Percentiles rank a stretch among this genome's conserved stretches.
Conservation (phyloP, 92 coral and sea anemone species). For the Palythoa grandis region DNA sequence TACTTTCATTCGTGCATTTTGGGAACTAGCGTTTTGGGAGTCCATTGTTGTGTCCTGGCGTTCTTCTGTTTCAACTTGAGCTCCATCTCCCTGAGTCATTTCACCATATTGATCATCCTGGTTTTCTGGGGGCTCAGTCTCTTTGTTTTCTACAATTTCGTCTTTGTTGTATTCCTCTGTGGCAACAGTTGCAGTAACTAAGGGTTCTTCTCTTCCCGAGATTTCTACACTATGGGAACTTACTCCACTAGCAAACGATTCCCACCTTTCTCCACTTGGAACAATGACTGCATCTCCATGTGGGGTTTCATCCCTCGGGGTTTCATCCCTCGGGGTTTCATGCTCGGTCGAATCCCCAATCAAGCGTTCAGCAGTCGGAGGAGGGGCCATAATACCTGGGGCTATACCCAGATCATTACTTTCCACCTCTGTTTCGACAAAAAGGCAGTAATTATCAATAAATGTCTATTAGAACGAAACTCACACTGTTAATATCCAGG, state of each 20-base stretch:
- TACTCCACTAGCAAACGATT: slow-evolving; percentile 23
- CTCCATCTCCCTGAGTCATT: not conserved
- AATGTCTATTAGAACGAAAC: no score
- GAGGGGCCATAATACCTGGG: slow-evolving; percentile 74
- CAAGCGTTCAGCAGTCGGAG: slow-evolving; percentile 63
- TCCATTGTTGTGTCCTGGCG: slow-evolving; percentile 3
- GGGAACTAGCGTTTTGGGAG: not conserved
- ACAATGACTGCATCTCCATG: slow-evolving; percentile 32
- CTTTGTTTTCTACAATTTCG: slow-evolving; percentile 20
- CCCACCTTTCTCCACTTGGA: slow-evolving; percentile 28
- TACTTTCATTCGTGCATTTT: slow-evolving; percentile 62
- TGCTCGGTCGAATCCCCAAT: not conserved
- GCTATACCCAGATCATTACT: slow-evolving; percentile 11
- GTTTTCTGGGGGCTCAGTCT: slow-evolving; percentile 21
- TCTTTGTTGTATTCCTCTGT: slow-evolving; percentile 21
- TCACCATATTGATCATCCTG: slow-evolving; percentile 45
- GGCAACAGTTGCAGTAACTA: slow-evolving; percentile 9
- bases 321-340: not conserved
- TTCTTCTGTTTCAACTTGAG: slow-evolving; percentile 25
- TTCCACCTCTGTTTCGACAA: slow-evolving; percentile 5
- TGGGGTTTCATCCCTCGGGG: slow-evolving; percentile 16
- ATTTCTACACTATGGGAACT: slow-evolving; percentile 28
- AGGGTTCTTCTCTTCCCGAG: not conserved
- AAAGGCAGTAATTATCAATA: not conserved
- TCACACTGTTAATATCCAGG: no score